Evolutionary conservation across 2,797 vertebrate species (phyloP).

Genomic region (Neomorphus geoffroyi): DNA sequence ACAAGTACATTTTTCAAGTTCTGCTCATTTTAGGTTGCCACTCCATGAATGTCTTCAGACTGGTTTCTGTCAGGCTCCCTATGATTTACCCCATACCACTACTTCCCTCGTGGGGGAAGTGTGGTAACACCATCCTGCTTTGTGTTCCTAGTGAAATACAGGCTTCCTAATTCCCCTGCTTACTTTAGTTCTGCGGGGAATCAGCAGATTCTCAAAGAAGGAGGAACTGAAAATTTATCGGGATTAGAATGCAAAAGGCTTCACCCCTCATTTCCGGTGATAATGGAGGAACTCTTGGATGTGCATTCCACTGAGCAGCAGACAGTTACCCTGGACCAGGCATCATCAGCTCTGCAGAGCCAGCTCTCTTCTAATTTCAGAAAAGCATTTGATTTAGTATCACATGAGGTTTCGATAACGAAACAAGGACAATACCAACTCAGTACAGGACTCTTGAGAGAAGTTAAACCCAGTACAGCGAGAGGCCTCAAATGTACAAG

Average conservation of each 20-base stretch:
- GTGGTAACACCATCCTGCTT: not conserved
- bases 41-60: not conserved
- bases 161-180: not conserved
- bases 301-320: not conserved
- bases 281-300: not conserved
- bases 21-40: not conserved
- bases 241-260: not conserved
- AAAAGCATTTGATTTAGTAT: not conserved
- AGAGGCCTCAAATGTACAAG: not conserved
- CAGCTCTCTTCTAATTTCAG: not conserved
- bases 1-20: not conserved
- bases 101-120: not conserved
- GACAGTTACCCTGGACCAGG: not conserved
- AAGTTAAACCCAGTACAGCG: accelerated
- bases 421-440: not conserved
- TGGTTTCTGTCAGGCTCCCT: not conserved
- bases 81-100: not conserved
- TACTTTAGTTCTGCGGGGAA: not conserved
- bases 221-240: not conserved
- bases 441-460: not conserved
- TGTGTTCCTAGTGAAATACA: not conserved
- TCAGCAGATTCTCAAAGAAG: not conserved
- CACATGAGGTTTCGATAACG: not conserved
- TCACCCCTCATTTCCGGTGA: not conserved
- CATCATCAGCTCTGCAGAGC: not conserved